Evolutionary conservation across 2,113 vertebrate genomes (phyloP), one percentile per base, ranked within the genome.

Genomic region (Corydoras maculifer): DNA sequence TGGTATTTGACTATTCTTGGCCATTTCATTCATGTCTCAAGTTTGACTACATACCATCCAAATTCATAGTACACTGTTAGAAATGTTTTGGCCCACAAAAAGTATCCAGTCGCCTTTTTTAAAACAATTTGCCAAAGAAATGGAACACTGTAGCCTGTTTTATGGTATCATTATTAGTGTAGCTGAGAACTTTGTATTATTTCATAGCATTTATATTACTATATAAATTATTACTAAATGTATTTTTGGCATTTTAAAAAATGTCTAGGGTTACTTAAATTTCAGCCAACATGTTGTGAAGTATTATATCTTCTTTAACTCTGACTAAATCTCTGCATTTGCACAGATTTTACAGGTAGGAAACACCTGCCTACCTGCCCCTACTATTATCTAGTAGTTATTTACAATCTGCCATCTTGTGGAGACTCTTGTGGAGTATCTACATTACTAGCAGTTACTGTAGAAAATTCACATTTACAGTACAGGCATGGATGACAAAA

Each of bases 231-330:
- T 25, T 25, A 14, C 77, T 77, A 48, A 70, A 14, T 72, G 51
- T 72, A 35, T 62, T 51, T 54, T 6, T 80, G 57, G 18, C 72
- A 13, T 72, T 68, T 15, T 86, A 99, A 96, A 98, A 84, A 95
- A 98, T 90, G 92, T 94, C 74, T 94, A 92, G 78, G 96, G 98
- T 85, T 25, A 25, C 18, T 25, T 25, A 25, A 96, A 98, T 86
- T 96, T 98, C 87, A 93, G 94, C 81, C 95, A 99, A 89, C 98
- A 94, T 62, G 87, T 90, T 30, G 92, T 94, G 83, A 95, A 99
- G 83, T 94, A 93, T 82, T 96, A 98, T 83, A 99, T 99, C 82
- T 95, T 96, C 81, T 99, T 99, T 86, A 99, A 95, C 87, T 99
- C 96, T 96, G 91, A 97, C 82, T 81, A 96, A 97, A 61, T 98